Conservation (phyloP, 2,888 invertebrate genomes). For the Dryobota labecula region DNA sequence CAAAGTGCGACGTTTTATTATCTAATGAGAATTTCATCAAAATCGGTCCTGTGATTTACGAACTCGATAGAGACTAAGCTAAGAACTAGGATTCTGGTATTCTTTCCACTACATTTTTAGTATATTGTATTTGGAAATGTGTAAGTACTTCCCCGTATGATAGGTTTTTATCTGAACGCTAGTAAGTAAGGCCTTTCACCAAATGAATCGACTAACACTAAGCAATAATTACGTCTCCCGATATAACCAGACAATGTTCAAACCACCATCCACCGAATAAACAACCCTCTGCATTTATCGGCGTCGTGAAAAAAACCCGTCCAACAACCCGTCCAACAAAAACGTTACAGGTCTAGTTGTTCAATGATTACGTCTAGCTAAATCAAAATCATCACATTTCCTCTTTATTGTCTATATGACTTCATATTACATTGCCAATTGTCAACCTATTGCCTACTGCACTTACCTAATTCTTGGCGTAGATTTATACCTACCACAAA, state of each 20-base stretch:
- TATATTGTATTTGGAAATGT: no score
- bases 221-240: neutral
- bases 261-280: constrained; percentile 7
- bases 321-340: neutral
- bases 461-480: neutral
- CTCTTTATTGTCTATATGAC: constrained; percentile 1
- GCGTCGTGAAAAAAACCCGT: neutral
- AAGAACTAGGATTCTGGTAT: neutral
- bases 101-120: neutral
- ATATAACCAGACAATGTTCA: neutral
- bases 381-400: constrained; percentile 19
- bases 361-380: neutral
- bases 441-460: constrained; percentile 7
- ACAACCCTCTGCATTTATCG: neutral
- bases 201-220: neutral
- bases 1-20: constrained; percentile 48
- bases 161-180: neutral
- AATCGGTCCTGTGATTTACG: constrained; percentile 31
- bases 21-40: constrained; percentile 47
- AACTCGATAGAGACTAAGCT: no score
- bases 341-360: neutral
- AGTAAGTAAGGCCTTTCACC: neutral
- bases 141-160: neutral
- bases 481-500: neutral
- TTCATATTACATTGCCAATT: constrained; percentile 24